A percentile compares a stretch with the other conserved stretches of the same genome.
Evolutionary conservation across 1,140 invertebrate genomes (phyloP).

Genomic region (Acromyrmex charruanus): DNA sequence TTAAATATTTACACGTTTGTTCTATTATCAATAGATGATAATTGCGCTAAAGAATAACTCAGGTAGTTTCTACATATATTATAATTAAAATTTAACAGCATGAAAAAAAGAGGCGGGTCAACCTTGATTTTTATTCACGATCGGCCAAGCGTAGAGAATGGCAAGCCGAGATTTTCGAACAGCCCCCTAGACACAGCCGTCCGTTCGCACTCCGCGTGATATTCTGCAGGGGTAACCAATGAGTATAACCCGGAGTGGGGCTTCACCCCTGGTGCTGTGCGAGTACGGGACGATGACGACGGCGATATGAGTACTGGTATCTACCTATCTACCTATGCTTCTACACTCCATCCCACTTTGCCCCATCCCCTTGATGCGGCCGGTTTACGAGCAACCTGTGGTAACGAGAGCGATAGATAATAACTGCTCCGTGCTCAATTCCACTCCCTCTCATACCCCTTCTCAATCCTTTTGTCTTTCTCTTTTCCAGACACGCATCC

Average conservation of each 20-base stretch:
- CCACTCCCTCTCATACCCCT: conserved; percentile 65
- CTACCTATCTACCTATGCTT: conserved; percentile 80
- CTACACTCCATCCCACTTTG: conserved; percentile 72
- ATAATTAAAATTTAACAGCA: conserved; percentile 29
- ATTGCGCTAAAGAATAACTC: background rate
- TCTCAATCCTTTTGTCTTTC: conserved; percentile 9
- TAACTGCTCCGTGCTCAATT: conserved; percentile 85
- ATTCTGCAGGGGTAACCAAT: conserved; percentile 79
- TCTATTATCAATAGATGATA: background rate
- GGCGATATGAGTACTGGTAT: conserved; percentile 78
- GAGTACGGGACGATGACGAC: conserved; percentile 76
- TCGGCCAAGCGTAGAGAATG: conserved; percentile 61
- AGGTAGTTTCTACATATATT: background rate
- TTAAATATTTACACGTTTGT: background rate
- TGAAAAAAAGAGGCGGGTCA: background rate
- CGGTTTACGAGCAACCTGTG: conserved; percentile 87
- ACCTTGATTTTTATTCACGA: conserved; percentile 41
- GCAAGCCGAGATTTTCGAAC: conserved; percentile 80
- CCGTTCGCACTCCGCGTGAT: conserved; percentile 81
- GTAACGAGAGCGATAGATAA: conserved; percentile 87
- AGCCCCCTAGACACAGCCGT: conserved; percentile 80
- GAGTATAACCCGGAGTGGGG: conserved; percentile 60
- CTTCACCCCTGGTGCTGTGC: conserved; percentile 58
- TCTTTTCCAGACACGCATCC: conserved; percentile 60
- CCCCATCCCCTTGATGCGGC: conserved; percentile 81